Base-by-base conservation (phyloP, 2,113 vertebrate genomes). In the Poeciliopsis occidentalis region DNA sequence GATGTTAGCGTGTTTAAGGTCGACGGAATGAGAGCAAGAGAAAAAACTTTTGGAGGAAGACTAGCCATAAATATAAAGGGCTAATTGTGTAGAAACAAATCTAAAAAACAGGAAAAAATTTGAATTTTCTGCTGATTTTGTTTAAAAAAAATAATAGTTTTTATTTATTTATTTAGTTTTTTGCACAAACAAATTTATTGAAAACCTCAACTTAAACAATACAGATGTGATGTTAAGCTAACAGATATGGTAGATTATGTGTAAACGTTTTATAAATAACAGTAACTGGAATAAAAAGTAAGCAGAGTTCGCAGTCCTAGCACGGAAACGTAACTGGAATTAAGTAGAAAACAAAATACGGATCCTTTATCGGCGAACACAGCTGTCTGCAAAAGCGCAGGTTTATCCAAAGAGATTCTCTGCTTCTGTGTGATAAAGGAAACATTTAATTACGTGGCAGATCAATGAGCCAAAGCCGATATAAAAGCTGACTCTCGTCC, bases 391-490 rank as follows among this genome's bases (percentile, higher is more conserved):
- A 19, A n/a, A 39, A 71, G 41, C 34, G 41, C 60, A 60, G 22
- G 13, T 65, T 24, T 51, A 68, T 73, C 26, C 57, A 76, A 47
- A 67, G 30, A n/a, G 8, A 27, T 22, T 65, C 32, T 10, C 29
- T 64, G 57, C 61, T 44, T 37, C 57, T 78, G 63, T 73, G 39
- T 71, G 60, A 76, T 79, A 67, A 67, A 79, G 37, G 73, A 12
- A 72, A 71, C 31, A 64, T 79, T 76, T 77, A 68, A 83, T 78
- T 73, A 75, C 3, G 6, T 17, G 41, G 60, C 67, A 51, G 63
- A 84, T 76, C 67, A 67, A n/a, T 79, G 65, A 72, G 39, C 64
- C 17, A 31, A 27, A 71, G 29, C 71, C 34, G 61, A 76, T 65
- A 71, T 64, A 76, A 61, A 77, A 27, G 10, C 51, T 26, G 10